Percentiles rank a stretch among this genome's conserved stretches.
phyloP scores from a whole-genome alignment of 1,140 invertebrate species.

The Rhysida immarginata region DNA sequence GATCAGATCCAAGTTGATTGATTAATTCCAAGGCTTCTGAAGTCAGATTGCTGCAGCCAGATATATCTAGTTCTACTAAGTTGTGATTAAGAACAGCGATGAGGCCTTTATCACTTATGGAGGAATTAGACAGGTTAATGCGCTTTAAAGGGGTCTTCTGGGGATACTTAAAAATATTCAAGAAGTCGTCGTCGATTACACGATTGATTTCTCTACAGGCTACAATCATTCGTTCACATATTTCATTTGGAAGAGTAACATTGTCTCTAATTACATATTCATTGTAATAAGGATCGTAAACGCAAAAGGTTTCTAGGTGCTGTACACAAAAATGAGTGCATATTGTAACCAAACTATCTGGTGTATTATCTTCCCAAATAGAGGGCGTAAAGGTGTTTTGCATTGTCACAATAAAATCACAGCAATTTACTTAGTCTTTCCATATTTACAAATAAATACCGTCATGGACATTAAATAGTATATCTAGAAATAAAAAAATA shows the following conservation, averaged over 20 bases:
- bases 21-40: constrained; percentile 40
- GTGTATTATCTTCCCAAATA: constrained; percentile 12
- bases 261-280: constrained; percentile 14
- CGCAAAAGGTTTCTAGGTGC: constrained; percentile 42
- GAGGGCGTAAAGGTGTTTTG: too few relatives aligned
- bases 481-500: too few relatives aligned
- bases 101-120: constrained; percentile 50
- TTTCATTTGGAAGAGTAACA: constrained; percentile 46
- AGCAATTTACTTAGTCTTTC: too few relatives aligned
- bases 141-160: constrained; percentile 46
- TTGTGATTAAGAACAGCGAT: constrained; percentile 49
- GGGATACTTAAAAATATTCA: constrained; percentile 34
- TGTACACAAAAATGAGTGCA: constrained; percentile 46
- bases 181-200: constrained; percentile 8
- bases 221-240: constrained; percentile 38
- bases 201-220: constrained; percentile 3
- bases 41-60: constrained; percentile 50
- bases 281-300: constrained; percentile 24
- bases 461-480: too few relatives aligned
- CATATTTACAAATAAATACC: too few relatives aligned
- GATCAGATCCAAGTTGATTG: constrained; percentile 30
- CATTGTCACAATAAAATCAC: too few relatives aligned
- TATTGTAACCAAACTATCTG: constrained; percentile 39
- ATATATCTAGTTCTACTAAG: constrained; percentile 51
- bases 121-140: constrained; percentile 50